phyloP scores from a whole-genome alignment of 23 tunicate species.

The Styela plicata region DNA sequence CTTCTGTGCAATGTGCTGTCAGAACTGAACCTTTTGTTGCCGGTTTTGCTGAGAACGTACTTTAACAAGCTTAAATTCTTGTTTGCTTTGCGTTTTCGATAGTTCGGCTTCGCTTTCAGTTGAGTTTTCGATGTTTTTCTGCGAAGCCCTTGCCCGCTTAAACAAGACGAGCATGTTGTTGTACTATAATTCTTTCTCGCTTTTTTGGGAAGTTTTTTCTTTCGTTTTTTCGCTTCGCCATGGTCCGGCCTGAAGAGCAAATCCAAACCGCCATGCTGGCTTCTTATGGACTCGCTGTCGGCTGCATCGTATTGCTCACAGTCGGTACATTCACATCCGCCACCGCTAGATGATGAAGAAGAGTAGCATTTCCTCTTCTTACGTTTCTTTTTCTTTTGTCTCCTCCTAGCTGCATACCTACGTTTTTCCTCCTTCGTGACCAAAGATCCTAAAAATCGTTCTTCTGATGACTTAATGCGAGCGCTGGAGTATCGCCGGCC shows the following conservation, averaged over 20 bases:
- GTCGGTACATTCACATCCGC: background rate
- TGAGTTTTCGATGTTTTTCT: background rate
- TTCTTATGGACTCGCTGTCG: background rate
- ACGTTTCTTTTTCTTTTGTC: background rate
- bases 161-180: background rate
- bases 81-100: background rate
- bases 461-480: constrained; percentile 16
- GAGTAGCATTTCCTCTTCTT: background rate
- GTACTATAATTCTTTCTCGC: background rate
- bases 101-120: background rate
- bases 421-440: background rate
- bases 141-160: background rate
- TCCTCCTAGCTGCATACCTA: background rate
- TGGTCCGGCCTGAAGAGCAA: background rate
- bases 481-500: constrained; percentile 29
- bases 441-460: constrained; percentile 35
- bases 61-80: background rate
- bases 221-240: background rate
- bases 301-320: background rate
- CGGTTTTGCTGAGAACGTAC: background rate
- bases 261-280: background rate
- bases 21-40: background rate
- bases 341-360: background rate
- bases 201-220: background rate
- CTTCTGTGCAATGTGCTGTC: background rate